Base-by-base conservation (phyloP, 2,888 invertebrate genomes). In the Caenorhabditis afra region DNA sequence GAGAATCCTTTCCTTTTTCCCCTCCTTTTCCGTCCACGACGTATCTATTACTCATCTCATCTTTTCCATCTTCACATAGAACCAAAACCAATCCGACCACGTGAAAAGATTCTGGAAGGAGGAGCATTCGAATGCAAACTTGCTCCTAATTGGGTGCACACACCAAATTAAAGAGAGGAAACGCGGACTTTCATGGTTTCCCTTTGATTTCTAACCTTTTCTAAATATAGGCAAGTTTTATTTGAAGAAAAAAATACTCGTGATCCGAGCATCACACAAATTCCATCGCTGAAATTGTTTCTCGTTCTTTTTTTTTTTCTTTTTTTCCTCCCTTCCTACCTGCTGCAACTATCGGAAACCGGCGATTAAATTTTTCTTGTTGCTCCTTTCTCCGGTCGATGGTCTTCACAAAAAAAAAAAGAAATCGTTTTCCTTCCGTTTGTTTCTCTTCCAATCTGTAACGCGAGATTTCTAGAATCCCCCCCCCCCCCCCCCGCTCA, bases 31-130 rank as follows among this genome's bases (percentile, higher is more conserved):
- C 37, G 5, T 37, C 37, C 37, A 37, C 11, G 41, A 41, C 41
- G 41, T 41, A 41, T 41, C 41, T 41, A 29, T 64, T 64, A 53
- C 65, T 65, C 65, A 65, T 65, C 55, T 49, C 41, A 35, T 57
- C 20, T 3, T 41, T 23, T 22, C 20, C 53, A 29, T 52, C 39
- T 22, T 35, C 22, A 23, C 23, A 20, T 16, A 7, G 29, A 5
- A 29, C 52, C 37, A 35, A 29, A 41, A 45, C 37, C 16, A 52
- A 41, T 29, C 64, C 3, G 20, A 20, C 66, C 66, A 66, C 66
- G 66, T 66, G 66, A 55, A 55, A 45, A n/a, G 52, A 44, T 65
- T 41, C 65, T 7, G 29, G 29, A 18, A 41, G 39, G 16, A 41
- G 53, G 16, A 41, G 53, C 53, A n/a, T 20, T 18, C 20, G 53